Percentiles rank a stretch among this genome's conserved stretches.
Evolutionary conservation across 2,888 invertebrate species (phyloP).

Genomic region (Drosophila planitibia): DNA sequence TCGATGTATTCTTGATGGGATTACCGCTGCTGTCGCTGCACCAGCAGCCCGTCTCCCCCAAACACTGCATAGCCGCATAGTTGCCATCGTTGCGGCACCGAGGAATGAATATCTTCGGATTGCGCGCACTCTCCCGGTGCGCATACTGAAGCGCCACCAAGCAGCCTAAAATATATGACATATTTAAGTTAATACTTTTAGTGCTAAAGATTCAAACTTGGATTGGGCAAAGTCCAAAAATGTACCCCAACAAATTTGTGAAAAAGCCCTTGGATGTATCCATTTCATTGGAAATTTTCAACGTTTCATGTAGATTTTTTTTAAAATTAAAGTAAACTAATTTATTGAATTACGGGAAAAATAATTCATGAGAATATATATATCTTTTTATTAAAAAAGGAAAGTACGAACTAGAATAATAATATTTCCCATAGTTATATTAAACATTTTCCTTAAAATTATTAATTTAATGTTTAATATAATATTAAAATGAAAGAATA

Average conservation of each 20-base stretch:
- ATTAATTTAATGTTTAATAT: too few species aligned
- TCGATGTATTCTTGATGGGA: conserved; percentile 92
- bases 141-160: conserved; percentile 85
- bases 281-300: too few species aligned
- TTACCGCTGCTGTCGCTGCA: conserved; percentile 94
- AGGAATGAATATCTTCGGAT: conserved; percentile 89
- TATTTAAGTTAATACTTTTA: neutral
- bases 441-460: too few species aligned
- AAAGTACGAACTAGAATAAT: too few species aligned
- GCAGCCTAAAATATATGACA: conserved; percentile 85
- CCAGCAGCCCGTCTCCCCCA: conserved; percentile 93
- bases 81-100: conserved; percentile 93
- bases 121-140: conserved; percentile 85
- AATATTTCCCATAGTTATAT: too few species aligned
- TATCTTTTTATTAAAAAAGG: too few species aligned
- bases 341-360: too few species aligned
- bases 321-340: too few species aligned
- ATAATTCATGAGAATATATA: too few species aligned
- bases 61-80: conserved; percentile 94
- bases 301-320: too few species aligned
- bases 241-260: neutral
- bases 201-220: neutral
- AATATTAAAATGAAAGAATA: too few species aligned
- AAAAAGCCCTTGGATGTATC: too few species aligned
- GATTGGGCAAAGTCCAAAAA: neutral